Base-by-base conservation (phyloP, 2,888 invertebrate genomes). In the Heliconius sara region DNA sequence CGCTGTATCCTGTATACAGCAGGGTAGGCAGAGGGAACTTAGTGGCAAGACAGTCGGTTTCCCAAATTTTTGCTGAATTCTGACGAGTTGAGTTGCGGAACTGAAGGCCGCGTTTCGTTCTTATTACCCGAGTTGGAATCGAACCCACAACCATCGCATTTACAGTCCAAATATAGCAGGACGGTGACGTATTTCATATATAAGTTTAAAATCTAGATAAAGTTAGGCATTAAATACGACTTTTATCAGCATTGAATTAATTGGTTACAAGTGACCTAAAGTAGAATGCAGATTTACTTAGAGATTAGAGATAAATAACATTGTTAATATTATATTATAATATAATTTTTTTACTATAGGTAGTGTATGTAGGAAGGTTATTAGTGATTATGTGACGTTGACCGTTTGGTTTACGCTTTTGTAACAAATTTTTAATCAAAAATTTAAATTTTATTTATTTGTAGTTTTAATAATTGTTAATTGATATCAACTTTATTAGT, bases 191-290 rank as follows among this genome's bases (percentile, higher is more conserved):
- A 16, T 47, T 47, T 47, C 1, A 57, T 57, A 57, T 22, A 57
- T 57, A 13, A 65, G 16, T 65, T 13, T 65, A 65, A 65, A 65
- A 30, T 57, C 22, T 57, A 52, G 6, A 71, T 71, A 71, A 19
- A 47, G 16, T 71, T 47, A 27, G 27, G 52, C 22, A 27, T 72
- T 57, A 72, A 72, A 72, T 34, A 34, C 72, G 12, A n/a, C 30
- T 57, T 10, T 72, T 72, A 72, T 72, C 72, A 57, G 27, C 3
- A 6, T 72, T 72, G 30, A 72, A 52, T 72, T 47, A 72, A 72
- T 57, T 72, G 52, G 30, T 57, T 57, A n/a, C 72, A 34, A 72
- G n/a, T 72, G 22, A 57, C 72, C 12, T 57, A 57, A 72, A 72
- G 1, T 57, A 52, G 22, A 57, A 52, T 22, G 22, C 19, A 52